Evolutionary conservation across 2,797 vertebrate genomes (phyloP), one percentile per base, ranked within the genome.

Genomic region (Lepidocolaptes lacrymiger): DNA sequence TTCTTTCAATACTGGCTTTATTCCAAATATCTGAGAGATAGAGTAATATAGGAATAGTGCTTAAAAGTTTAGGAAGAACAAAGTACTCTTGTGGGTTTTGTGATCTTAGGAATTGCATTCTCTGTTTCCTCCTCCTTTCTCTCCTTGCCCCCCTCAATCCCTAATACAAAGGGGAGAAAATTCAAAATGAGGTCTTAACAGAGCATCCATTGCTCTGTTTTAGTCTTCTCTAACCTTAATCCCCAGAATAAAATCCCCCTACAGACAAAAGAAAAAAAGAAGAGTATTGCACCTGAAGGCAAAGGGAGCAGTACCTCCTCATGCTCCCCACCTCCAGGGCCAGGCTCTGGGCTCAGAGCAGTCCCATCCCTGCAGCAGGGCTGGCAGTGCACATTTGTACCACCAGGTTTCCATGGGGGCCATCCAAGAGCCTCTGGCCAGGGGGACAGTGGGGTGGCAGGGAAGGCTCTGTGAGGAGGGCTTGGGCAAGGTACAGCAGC

Each of bases 31-130:
- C 37, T 66, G 32, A 77, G 41, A 76, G 43, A 75, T 85, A 72
- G 10, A 36, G 36, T 18, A 80, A 63, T 44, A 32, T 24, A 72
- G 85, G 61, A 72, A 63, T 30, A 67, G 10, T 0, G 2, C 28
- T 79, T 71, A 48, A 39, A 91, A 96, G 52, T 95, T 92, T 49
- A 86, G 69, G 67, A 91, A 84, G 66, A 91, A 81, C 22, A 71
- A 88, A 79, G 39, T 69, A 54, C 21, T 73, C 30, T 39, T 73
- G 43, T 32, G 73, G 63, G 67, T 67, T 90, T 92, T 94, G 73
- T 79, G 59, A 44, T 43, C 7, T 8, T 61, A 85, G 27, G 58
- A 78, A 88, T 10, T 79, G 59, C 39, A 54, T 54, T 84, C 39
- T 88, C 82, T 56, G 10, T 63, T 92, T 82, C 48, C 37, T 55